Conservation (phyloP, 2,113 vertebrate species). For the Myiopsitta monachus region DNA sequence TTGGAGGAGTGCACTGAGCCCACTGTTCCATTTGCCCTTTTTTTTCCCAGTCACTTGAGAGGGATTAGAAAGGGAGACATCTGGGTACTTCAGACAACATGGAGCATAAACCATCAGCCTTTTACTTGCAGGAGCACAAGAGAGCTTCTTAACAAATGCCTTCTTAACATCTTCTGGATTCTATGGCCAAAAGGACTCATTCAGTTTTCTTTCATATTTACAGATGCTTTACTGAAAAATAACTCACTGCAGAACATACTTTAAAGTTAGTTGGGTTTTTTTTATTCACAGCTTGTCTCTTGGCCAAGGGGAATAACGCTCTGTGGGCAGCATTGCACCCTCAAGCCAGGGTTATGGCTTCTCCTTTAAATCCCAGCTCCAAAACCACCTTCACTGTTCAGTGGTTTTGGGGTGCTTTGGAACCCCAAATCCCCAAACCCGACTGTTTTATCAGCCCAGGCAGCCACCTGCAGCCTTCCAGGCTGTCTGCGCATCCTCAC, state of each 20-base stretch:
- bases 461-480: neutral
- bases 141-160: neutral
- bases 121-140: neutral
- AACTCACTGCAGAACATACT: neutral
- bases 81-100: neutral
- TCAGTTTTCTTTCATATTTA: neutral
- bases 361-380: neutral
- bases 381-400: neutral
- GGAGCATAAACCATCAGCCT: neutral
- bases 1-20: neutral
- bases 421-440: neutral
- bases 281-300: neutral
- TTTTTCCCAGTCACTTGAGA: neutral
- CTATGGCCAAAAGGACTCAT: neutral
- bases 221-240: neutral
- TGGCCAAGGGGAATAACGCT: neutral
- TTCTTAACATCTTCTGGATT: neutral
- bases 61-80: neutral
- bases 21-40: neutral
- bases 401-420: neutral
- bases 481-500: neutral
- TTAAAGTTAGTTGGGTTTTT: neutral
- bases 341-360: neutral
- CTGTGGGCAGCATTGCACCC: neutral
- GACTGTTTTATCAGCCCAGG: neutral